These are phyloP conservation scores for Tympanuchus pallidicinctus DNA, from an alignment of 2,113 vertebrate species.

Conservation along the genomic window DNA sequence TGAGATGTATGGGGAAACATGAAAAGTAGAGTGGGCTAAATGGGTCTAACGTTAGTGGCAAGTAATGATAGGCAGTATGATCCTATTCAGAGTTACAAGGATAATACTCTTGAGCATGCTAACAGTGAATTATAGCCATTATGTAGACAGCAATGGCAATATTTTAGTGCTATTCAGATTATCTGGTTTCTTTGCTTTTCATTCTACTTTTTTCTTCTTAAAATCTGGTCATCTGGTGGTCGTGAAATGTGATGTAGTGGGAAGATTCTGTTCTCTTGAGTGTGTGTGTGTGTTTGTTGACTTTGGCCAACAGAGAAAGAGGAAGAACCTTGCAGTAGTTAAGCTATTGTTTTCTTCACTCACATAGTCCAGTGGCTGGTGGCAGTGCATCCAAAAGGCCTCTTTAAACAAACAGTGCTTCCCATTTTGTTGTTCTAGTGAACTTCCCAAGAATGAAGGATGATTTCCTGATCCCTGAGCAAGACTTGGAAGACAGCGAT, in stretches of 20 bases:
- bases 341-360: neutral
- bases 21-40: slow-evolving; percentile 7
- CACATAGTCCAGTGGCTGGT: neutral
- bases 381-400: neutral
- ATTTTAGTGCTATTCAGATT: slow-evolving; percentile 32
- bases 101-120: slow-evolving; percentile 41
- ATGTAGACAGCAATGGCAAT: slow-evolving; percentile 19
- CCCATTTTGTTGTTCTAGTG: slow-evolving; percentile 74
- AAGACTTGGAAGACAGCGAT: slow-evolving; percentile 72
- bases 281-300: neutral
- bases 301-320: neutral
- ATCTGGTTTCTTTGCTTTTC: slow-evolving; percentile 9
- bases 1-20: slow-evolving; percentile 23
- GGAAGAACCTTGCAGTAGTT: neutral
- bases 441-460: slow-evolving; percentile 74
- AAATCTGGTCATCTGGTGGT: slow-evolving; percentile 21
- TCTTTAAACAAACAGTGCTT: slow-evolving; percentile 34
- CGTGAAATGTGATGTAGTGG: neutral
- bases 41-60: slow-evolving; percentile 21
- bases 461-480: slow-evolving; percentile 69
- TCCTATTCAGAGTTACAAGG: neutral
- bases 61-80: slow-evolving; percentile 13
- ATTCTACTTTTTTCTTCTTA: neutral
- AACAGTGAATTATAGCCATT: slow-evolving; percentile 58
- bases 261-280: neutral